These are phyloP conservation scores for Glossosoma conforme DNA, from an alignment of 1,140 invertebrate genomes.

Conservation along the genomic window DNA sequence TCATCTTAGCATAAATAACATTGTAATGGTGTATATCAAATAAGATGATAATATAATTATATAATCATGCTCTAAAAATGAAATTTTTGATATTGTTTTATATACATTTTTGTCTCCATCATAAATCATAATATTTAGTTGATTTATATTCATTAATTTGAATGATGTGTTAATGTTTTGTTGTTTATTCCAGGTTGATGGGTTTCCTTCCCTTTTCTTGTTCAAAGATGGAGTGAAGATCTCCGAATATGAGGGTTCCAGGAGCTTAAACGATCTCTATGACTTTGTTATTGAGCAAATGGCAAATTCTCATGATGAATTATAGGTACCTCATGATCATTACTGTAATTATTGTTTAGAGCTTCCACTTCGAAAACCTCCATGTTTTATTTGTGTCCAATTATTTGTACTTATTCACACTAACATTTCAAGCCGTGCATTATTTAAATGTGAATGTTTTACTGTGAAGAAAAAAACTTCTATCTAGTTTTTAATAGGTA, in stretches of 20 bases:
- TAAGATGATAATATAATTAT: too few relatives aligned
- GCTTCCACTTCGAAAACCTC: slow-evolving; percentile 2
- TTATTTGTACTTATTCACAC: too few relatives aligned
- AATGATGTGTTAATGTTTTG: too few relatives aligned
- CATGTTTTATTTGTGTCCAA: neutral
- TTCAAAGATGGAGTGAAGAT: slow-evolving; percentile 65
- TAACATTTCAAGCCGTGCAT: too few relatives aligned
- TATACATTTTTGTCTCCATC: too few relatives aligned
- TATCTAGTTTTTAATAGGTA: too few relatives aligned
- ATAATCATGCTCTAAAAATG: neutral
- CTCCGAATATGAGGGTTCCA: slow-evolving; percentile 66
- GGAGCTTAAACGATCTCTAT: slow-evolving; percentile 61
- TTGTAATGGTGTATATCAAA: too few relatives aligned
- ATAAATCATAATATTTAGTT: too few relatives aligned
- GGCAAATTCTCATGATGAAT: slow-evolving; percentile 52
- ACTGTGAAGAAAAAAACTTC: too few relatives aligned
- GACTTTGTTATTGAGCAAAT: slow-evolving; percentile 57
- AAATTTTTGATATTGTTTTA: slow-evolving; percentile 5
- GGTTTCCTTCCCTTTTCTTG: slow-evolving; percentile 63
- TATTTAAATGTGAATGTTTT: too few relatives aligned
- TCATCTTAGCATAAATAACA: too few relatives aligned
- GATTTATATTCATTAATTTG: too few relatives aligned
- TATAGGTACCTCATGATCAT: slow-evolving; percentile 40
- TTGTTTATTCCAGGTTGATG: slow-evolving; percentile 54
- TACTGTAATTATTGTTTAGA: neutral